Evolutionary conservation across 2,888 invertebrate species (phyloP), one percentile per base, ranked within the genome.

Genomic region (Pediacus dermestoides): DNA sequence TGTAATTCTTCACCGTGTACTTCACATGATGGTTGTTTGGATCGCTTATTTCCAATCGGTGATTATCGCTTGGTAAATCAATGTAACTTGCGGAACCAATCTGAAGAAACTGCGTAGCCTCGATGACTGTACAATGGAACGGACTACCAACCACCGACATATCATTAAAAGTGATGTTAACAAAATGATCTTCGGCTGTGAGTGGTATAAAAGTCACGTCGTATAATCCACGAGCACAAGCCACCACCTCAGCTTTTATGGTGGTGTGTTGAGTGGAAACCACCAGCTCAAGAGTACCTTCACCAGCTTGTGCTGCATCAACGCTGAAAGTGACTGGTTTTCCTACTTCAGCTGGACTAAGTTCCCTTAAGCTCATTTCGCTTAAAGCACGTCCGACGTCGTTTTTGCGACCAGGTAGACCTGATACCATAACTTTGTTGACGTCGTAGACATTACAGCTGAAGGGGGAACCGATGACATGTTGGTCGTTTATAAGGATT

Each of bases 371-470:
- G 67, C 2, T 72, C 41, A 69, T 44, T 35, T 70, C 67, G n/a
- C 54, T 55, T 31, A 67, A 44, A 2, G 57, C 53, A 35, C 57
- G 52, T 6, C 48, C 60, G 3, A 69, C 45, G 30, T 66, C 62
- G 31, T 49, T 57, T 48, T 64, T 66, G 21, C 56, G 50, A 11
- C 67, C 68, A 1, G 70, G 70, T 7, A 84, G 60, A 1, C 84
- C 84, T 10, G 81, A 79, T 14, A 85, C 83, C 16, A 80, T 71
- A 8, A 88, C 89, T 47, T 88, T 81, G 1, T 85, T 81, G 0
- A 94, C 92, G 64, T 95, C 93, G 56, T 93, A 95, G 21, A 93
- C 90, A 65, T 94, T 92, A 68, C 94, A 94, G 11, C 86, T 87
- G 67, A 92, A 93, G 0, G 95, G 95, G 11, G 92, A 92, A 1